phyloP scores from a whole-genome alignment of 2,888 invertebrate species.

The Hylaea fasciaria region DNA sequence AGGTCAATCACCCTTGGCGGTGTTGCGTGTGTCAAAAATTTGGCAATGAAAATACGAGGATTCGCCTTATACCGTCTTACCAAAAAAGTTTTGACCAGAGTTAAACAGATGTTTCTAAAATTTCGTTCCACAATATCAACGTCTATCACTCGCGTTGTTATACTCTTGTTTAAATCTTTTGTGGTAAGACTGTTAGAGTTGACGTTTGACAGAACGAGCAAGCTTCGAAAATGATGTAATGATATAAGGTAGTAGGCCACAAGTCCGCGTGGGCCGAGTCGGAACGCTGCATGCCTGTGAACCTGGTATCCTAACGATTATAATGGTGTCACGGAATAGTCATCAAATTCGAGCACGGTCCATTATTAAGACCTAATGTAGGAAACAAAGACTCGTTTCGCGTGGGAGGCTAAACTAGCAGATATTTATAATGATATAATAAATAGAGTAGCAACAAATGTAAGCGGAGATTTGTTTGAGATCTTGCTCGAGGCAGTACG shows the following conservation, averaged over 20 bases:
- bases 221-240: slow-evolving; percentile 31
- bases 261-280: slow-evolving; percentile 39
- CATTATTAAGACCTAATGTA: slow-evolving; percentile 41
- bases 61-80: too few species aligned
- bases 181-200: background rate
- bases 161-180: too few species aligned
- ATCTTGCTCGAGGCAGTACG: too few species aligned
- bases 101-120: too few species aligned
- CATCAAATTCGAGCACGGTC: slow-evolving; percentile 43
- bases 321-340: slow-evolving; percentile 39
- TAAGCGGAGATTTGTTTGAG: too few species aligned
- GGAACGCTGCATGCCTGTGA: slow-evolving; percentile 32
- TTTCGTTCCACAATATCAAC: too few species aligned
- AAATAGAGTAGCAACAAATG: background rate
- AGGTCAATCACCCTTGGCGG: slow-evolving; percentile 37
- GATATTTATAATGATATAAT: slow-evolving; percentile 1
- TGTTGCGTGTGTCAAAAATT: background rate
- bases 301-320: slow-evolving; percentile 38
- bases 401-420: slow-evolving; percentile 42
- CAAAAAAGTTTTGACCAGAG: too few species aligned
- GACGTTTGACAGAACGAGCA: background rate
- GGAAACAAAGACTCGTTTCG: slow-evolving; percentile 38
- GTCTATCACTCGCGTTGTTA: too few species aligned
- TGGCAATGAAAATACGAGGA: too few species aligned
- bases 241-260: too few species aligned